Base-by-base conservation (phyloP, 2,113 vertebrate species). In the Podiceps cristatus region DNA sequence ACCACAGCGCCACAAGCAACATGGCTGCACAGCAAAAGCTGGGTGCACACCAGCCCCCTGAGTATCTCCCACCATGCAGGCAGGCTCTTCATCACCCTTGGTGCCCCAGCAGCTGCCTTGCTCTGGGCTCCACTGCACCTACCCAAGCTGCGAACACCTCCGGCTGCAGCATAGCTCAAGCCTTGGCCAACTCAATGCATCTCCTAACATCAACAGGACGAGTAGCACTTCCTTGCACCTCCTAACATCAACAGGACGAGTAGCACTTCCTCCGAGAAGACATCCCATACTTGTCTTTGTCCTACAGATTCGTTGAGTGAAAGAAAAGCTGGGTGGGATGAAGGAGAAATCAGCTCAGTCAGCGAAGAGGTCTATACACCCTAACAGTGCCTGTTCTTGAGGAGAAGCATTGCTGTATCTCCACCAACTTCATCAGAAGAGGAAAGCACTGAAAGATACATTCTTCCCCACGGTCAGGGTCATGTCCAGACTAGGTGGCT, bases 11-110 rank as follows among this genome's bases (percentile, higher is more conserved):
- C 73, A 52, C 47, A 18, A 5, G 28, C 8, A 50, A 23, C 0
- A 2, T 9, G 31, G 25, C 40, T 81, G 35, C 50, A 19, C 15
- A 45, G 40, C 22, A 49, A 35, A 50, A 52, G 33, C 31, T 71
- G 63, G 11, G n/a, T 27, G 16, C n/a, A 10, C 24, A 60, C 3
- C 74, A 22, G 11, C 16, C 40, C 19, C 28, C 24, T 28, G 27
- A n/a, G 17, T 25, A 44, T 29, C 52, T 44, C 40, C 42, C 49
- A 49, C 31, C 15, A 3, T 0, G 0, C 31, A 74, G 55, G 3
- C 7, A 47, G 19, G 19, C 6, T 91, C 11, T 40, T 79, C 40
- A 85, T 59, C 60, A 47, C 7, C 63, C 29, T 44, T 4, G 0
- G 56, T 13, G 27, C 11, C 37, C 49, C 88, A 78, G 24, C 45